These are phyloP conservation scores for Archips xylosteana DNA, from an alignment of 2,888 invertebrate genomes.

Conservation along the genomic window DNA sequence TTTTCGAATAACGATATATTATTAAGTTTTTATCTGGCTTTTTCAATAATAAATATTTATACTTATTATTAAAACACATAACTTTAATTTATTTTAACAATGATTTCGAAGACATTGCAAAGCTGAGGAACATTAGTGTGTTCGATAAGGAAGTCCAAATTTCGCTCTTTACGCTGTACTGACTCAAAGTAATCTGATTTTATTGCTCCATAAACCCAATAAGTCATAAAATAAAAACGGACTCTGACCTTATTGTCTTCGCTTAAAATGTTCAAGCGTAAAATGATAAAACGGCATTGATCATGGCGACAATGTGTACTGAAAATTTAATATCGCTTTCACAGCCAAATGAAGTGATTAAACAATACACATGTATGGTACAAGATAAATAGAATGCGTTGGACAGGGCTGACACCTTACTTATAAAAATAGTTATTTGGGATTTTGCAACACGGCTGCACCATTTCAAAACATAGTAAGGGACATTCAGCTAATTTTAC, in stretches of 20 bases:
- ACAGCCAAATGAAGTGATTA: conserved; percentile 24
- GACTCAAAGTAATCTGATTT: conserved; percentile 1
- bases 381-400: not conserved
- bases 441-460: too few relatives aligned
- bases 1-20: too few relatives aligned
- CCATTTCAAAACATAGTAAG: too few relatives aligned
- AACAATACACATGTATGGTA: conserved; percentile 5
- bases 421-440: too few relatives aligned
- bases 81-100: too few relatives aligned
- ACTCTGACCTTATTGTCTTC: not conserved
- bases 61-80: too few relatives aligned
- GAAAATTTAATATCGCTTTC: conserved; percentile 24
- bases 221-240: conserved; percentile 4
- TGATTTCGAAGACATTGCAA: not conserved
- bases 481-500: too few relatives aligned
- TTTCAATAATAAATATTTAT: too few relatives aligned
- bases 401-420: not conserved
- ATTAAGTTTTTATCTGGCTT: too few relatives aligned
- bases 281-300: conserved; percentile 9
- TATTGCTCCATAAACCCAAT: conserved; percentile 1
- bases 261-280: not conserved
- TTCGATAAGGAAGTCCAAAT: not conserved
- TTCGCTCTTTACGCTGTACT: not conserved
- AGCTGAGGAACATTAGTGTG: not conserved
- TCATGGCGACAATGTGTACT: conserved; percentile 5